Evolutionary conservation across 2,888 invertebrate species (phyloP).

Genomic region (Coecobrya sp.): DNA sequence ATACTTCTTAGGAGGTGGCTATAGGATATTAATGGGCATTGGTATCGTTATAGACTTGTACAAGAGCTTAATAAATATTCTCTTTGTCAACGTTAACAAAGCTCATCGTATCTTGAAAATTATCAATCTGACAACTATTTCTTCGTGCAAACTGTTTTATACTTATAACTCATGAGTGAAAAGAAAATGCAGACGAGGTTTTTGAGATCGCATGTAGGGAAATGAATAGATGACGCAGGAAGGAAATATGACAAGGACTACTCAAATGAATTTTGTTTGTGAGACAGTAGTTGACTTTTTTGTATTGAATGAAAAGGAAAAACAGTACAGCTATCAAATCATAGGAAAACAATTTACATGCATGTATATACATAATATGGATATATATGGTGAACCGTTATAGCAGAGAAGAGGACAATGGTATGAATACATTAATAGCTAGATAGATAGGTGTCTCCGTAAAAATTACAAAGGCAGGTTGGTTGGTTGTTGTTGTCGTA

Average conservation of each 20-base stretch:
- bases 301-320: slow-evolving; percentile 16
- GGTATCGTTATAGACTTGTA: too few relatives aligned
- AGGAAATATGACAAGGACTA: slow-evolving; percentile 21
- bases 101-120: slow-evolving; percentile 23
- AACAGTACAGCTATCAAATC: not conserved
- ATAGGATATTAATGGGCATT: not conserved
- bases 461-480: slow-evolving; percentile 22
- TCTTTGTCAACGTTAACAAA: not conserved
- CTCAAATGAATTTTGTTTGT: slow-evolving; percentile 23
- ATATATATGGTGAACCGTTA: not conserved
- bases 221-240: slow-evolving; percentile 8
- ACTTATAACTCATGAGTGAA: slow-evolving; percentile 14
- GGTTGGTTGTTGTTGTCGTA: not conserved
- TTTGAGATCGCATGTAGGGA: slow-evolving; percentile 19
- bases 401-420: not conserved
- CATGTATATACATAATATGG: not conserved
- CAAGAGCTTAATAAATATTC: too few relatives aligned
- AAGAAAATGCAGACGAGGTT: slow-evolving; percentile 28
- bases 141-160: slow-evolving; percentile 21
- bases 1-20: not conserved
- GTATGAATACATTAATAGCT: too few relatives aligned
- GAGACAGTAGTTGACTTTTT: slow-evolving; percentile 49
- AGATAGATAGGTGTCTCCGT: slow-evolving; percentile 28
- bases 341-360: not conserved
- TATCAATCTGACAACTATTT: slow-evolving; percentile 36